Percentiles rank a stretch among this genome's conserved stretches.
phyloP scores from a whole-genome alignment of 2,888 invertebrate genomes.

The Esperia sulphurella region DNA sequence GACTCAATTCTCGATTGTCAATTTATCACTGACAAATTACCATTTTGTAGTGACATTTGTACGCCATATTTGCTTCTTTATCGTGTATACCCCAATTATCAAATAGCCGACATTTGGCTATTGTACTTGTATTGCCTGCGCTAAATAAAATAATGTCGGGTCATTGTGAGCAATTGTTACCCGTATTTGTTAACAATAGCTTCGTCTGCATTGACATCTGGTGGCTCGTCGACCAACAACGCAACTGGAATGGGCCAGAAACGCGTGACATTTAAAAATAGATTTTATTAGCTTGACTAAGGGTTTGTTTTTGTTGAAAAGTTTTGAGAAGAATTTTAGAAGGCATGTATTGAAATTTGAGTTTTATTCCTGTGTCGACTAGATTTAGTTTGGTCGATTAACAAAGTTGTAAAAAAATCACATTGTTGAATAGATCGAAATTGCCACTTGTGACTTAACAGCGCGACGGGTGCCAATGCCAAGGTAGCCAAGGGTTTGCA shows the following conservation, averaged over 20 bases:
- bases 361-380: background rate
- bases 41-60: conserved; percentile 26
- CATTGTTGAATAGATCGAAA: conserved; percentile 41
- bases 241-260: too few relatives aligned
- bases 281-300: background rate
- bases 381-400: background rate
- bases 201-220: conserved; percentile 64
- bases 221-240: conserved; percentile 24
- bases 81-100: conserved; percentile 57
- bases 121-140: conserved; percentile 41
- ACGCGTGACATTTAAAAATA: background rate
- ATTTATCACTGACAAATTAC: background rate
- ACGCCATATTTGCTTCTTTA: conserved; percentile 32
- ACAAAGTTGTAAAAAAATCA: conserved; percentile 8
- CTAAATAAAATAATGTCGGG: conserved; percentile 64
- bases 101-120: conserved; percentile 69
- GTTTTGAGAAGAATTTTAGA: background rate
- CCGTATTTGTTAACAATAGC: conserved; percentile 73
- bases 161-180: conserved; percentile 69
- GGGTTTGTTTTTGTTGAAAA: background rate
- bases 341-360: background rate
- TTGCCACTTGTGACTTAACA: conserved; percentile 62
- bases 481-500: conserved; percentile 45
- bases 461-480: conserved; percentile 29
- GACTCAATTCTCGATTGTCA: too few relatives aligned